Base-by-base conservation (phyloP, 2,888 invertebrate genomes). In the Morpho deidamia region DNA sequence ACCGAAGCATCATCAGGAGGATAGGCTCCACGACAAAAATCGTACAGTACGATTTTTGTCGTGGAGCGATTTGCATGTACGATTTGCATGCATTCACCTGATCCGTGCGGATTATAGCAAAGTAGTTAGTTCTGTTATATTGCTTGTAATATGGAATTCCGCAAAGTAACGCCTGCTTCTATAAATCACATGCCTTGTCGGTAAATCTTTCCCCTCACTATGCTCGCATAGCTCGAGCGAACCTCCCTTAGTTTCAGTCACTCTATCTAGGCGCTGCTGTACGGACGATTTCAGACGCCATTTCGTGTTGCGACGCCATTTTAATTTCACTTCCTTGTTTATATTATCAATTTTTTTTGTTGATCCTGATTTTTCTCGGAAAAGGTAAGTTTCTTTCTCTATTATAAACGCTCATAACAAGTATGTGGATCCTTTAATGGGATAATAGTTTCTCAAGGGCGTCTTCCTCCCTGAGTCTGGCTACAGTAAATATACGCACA, bases 271-370 rank as follows among this genome's bases (percentile, higher is more conserved):
- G 72, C 72, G 74, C 67, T 65, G 69, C 78, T 67, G 76, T 68
- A 59, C 72, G 72, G 74, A 64, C 67, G 70, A 74, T 69, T 65
- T 62, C 54, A 55, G 53, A 65, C 74, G 75, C 75, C 76, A 74
- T 78, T 58, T 75, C 73, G 59, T 55, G 58, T 43, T 67, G 68
- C 70, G 76, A 66, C 83, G 83, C 83, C 78, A 81, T 78, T 76
- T 65, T 58, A 67, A 74, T 61, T 58, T 64, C 63, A 72, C 69
- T 79, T 76, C 77, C 79, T 74, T 65, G 62, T 67, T 67, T 60
- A 64, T 62, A 46, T 39, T 43, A 41, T n/a, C 11, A 23, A 7
- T 37, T 37, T 23, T 23, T 10, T 33, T 9, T 32, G 10, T 2
- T 11, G 33, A 12, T 10, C 33, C 7, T 7, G 10, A 33, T 7